phyloP scores from a whole-genome alignment of 2,888 invertebrate genomes.

The Heteropelma amictum region DNA sequence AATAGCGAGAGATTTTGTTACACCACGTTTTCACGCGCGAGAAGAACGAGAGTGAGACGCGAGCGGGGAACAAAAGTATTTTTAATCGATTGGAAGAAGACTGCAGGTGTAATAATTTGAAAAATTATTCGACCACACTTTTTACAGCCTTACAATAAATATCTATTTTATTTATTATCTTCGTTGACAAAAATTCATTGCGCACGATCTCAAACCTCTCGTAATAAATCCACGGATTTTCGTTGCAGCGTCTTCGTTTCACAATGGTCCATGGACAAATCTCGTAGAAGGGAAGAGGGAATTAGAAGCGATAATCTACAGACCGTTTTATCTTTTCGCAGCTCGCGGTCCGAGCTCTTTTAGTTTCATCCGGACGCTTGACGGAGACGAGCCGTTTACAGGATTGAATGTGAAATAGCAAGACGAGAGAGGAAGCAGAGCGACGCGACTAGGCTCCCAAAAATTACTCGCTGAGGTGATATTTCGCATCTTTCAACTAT shows the following conservation, averaged over 20 bases:
- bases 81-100: too few species aligned
- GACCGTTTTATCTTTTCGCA: constrained; percentile 7
- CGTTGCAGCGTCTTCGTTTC: background rate
- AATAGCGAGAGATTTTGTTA: too few species aligned
- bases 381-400: constrained; percentile 3
- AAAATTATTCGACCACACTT: background rate
- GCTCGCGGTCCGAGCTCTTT: background rate
- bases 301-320: background rate
- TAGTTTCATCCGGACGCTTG: constrained; percentile 5
- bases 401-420: background rate
- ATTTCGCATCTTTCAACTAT: too few species aligned
- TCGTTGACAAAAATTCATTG: background rate
- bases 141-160: background rate
- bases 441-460: too few species aligned
- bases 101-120: too few species aligned
- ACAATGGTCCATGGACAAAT: background rate
- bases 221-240: background rate
- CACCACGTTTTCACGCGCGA: too few species aligned
- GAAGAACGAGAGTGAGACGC: too few species aligned
- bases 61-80: too few species aligned
- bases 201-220: too few species aligned
- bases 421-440: background rate
- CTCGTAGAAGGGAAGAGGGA: background rate
- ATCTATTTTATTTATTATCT: background rate
- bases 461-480: too few species aligned